Conservation (phyloP, 2,797 vertebrate species). For the Adelosebastes latens region DNA sequence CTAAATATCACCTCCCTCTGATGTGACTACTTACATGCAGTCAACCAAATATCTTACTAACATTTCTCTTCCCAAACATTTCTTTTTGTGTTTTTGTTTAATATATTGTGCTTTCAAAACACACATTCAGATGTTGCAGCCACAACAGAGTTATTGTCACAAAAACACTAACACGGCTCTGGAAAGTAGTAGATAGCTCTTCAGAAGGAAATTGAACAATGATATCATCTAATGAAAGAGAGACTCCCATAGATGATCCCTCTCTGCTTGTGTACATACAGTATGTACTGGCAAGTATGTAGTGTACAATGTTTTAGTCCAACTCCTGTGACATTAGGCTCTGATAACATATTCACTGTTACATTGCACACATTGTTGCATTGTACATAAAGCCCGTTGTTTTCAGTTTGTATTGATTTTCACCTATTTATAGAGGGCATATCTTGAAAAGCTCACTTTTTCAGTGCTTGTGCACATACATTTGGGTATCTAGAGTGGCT, state of each 20-base stretch:
- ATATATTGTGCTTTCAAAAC: slow-evolving; percentile 6
- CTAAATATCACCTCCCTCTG: slow-evolving; percentile 4
- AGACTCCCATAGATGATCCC: not conserved
- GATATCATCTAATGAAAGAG: slow-evolving; percentile 56
- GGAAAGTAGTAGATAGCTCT: slow-evolving; percentile 4
- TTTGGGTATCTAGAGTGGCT: not conserved
- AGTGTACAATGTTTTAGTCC: not conserved
- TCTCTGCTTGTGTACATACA: not conserved
- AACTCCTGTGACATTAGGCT: not conserved
- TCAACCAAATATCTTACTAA: slow-evolving; percentile 29
- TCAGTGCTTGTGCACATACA: not conserved
- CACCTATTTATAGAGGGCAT: not conserved
- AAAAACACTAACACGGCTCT: slow-evolving; percentile 9
- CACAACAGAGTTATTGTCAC: slow-evolving; percentile 1
- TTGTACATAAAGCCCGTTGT: not conserved
- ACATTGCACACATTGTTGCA: not conserved
- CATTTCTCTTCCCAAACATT: slow-evolving; percentile 6
- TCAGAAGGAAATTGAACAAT: slow-evolving; percentile 54
- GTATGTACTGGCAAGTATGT: not conserved
- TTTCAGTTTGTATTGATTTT: not conserved
- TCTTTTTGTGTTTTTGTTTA: slow-evolving; percentile 6
- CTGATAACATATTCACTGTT: not conserved
- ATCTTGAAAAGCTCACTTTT: not conserved
- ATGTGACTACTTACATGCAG: slow-evolving; percentile 1
- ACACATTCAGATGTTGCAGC: slow-evolving; percentile 5